Conservation (phyloP, 2,113 vertebrate genomes). For the Ochotona curzoniae region DNA sequence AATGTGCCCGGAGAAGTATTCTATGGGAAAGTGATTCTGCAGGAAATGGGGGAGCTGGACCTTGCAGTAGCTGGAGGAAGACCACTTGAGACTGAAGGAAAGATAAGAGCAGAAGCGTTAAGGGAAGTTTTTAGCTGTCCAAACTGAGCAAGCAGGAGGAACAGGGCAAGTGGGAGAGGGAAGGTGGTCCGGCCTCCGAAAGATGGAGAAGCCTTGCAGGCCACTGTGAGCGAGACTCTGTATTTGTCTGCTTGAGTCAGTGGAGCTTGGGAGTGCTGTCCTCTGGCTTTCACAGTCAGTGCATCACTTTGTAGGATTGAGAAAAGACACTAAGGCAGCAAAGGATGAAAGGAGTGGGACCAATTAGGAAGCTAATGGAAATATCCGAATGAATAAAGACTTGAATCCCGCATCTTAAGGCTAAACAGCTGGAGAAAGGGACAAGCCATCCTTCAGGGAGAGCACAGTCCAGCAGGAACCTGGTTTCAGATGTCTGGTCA, state of each 20-base stretch:
- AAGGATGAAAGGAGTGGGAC: not conserved
- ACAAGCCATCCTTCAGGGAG: not conserved
- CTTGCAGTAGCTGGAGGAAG: not conserved
- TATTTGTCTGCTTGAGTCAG: not conserved
- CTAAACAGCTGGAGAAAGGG: not conserved
- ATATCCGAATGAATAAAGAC: not conserved
- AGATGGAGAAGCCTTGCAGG: not conserved
- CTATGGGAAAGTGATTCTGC: not conserved
- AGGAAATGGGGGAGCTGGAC: not conserved
- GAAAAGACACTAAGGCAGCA: not conserved
- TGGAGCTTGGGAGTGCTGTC: not conserved
- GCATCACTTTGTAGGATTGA: not conserved
- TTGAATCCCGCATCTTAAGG: not conserved
- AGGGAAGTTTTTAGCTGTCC: not conserved
- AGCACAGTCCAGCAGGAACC: not conserved
- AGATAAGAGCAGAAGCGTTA: not conserved
- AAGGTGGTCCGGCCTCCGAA: too few species aligned
- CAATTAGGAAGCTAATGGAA: not conserved
- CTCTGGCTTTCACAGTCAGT: not conserved
- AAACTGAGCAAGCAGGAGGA: not conserved
- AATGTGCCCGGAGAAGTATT: not conserved
- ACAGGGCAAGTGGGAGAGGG: not conserved
- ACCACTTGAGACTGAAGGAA: not conserved
- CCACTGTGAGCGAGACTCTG: not conserved
- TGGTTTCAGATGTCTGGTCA: not conserved